Base-by-base conservation (phyloP, 2,113 vertebrate genomes). In the Paedocypris sp. region DNA sequence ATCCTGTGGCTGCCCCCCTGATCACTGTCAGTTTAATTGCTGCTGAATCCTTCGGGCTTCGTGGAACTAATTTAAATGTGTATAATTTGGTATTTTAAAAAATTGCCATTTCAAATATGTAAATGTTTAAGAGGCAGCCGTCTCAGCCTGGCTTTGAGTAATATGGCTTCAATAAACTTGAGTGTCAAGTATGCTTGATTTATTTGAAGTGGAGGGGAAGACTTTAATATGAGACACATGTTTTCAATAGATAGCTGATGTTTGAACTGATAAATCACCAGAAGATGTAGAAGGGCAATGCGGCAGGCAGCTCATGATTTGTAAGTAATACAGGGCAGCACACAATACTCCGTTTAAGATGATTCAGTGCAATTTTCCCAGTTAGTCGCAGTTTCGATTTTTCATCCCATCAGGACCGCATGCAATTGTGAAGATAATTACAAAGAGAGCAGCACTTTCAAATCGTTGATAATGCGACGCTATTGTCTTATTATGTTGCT, bases 171-270 rank as follows among this genome's bases (percentile, higher is more conserved):
- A 82, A 82, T 81, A 79, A 85, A 83, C 72, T 74, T 63, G 64
- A 77, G 81, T 69, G 74, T 82, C 80, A 80, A 75, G 75, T 69
- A 74, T 22, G 72, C 73, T 69, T 84, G 84, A 85, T 85, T 84
- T 85, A 86, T 86, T 82, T 80, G 72, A 83, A 84, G 81, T 79
- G 75, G 73, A 82, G 73, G 74, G 84, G 83, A 85, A 84, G 78
- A 82, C 75, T 85, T 85, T 82, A 84, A 86, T 84, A 84, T 36
- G 67, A 72, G 72, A 75, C 84, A 84, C 69, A 77, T 86, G 84
- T 77, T 84, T 85, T 76, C 79, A 82, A 86, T 85, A 82, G 83
- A 83, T 83, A 82, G 73, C 67, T 68, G 56, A 78, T 69, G 73
- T 67, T 75, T 56, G 39, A 68, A 64, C 69, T 66, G 60, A 77